A percentile compares a stretch with the other conserved stretches of the same genome.
phyloP scores from a whole-genome alignment of 2,113 vertebrate species.

The Carettochelys insculpta region DNA sequence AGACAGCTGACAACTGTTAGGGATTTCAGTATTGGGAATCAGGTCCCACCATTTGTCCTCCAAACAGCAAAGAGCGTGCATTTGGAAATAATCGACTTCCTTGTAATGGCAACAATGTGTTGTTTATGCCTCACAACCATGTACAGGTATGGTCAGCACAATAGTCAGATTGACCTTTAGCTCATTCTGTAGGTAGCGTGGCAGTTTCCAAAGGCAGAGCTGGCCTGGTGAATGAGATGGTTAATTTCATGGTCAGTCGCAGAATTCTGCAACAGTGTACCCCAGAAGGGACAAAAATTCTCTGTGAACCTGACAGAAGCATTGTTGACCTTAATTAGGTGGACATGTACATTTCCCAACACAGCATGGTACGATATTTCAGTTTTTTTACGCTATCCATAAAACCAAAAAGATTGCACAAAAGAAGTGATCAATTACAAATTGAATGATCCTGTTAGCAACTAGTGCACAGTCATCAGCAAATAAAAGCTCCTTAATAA shows the following conservation, averaged over 20 bases:
- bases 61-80: not conserved
- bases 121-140: not conserved
- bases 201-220: not conserved
- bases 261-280: not conserved
- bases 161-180: not conserved
- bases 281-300: not conserved
- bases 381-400: not conserved
- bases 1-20: not conserved
- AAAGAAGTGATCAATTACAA: not conserved
- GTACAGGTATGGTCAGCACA: not conserved
- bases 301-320: not conserved
- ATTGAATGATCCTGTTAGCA: not conserved
- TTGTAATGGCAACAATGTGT: not conserved
- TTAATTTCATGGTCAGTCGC: not conserved
- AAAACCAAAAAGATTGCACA: not conserved
- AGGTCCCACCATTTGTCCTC: not conserved
- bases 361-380: not conserved
- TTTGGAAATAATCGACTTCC: not conserved
- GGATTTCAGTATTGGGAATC: not conserved
- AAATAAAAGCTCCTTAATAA: not conserved
- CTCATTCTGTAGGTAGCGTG: not conserved
- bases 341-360: not conserved
- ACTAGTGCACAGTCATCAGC: not conserved
- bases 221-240: not conserved
- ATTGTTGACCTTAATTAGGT: not conserved